Percentiles rank a stretch among this genome's conserved stretches.
These are phyloP conservation scores for Semotilus atromaculatus DNA, from an alignment of 2,797 vertebrate genomes.

Conservation along the genomic window DNA sequence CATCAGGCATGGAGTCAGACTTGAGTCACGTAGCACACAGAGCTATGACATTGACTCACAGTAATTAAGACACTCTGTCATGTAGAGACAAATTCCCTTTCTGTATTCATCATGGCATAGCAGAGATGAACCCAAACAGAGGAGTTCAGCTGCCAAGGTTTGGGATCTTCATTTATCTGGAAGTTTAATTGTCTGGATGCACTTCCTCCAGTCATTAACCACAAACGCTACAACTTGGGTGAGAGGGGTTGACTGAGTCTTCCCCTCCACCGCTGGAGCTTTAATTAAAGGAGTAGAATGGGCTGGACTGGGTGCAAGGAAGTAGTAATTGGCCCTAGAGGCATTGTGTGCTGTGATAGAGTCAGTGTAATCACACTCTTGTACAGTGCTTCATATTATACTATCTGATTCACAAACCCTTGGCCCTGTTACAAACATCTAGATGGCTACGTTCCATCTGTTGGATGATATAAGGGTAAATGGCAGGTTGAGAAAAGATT, in stretches of 20 bases:
- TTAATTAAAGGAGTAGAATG: conserved; percentile 58
- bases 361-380: conserved; percentile 32
- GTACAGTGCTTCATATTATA: conserved; percentile 40
- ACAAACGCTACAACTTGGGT: conserved; percentile 42
- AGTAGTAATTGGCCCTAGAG: conserved; percentile 52
- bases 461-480: conserved; percentile 21
- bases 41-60: conserved; percentile 22
- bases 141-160: conserved; percentile 45
- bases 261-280: conserved; percentile 31
- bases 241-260: conserved; percentile 38
- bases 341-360: conserved; percentile 37
- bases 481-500: conserved; percentile 2
- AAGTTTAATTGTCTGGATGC: conserved; percentile 45
- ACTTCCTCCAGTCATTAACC: conserved; percentile 55
- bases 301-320: conserved; percentile 40
- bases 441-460: neutral
- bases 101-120: conserved; percentile 41
- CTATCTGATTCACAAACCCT: conserved; percentile 34
- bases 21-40: conserved; percentile 1
- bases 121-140: conserved; percentile 38
- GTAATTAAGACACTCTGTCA: conserved; percentile 39
- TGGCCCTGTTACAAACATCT: conserved; percentile 23
- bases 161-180: conserved; percentile 42
- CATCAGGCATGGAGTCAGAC: neutral
- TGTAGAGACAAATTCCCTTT: conserved; percentile 32